Percentiles rank a stretch among this genome's conserved stretches.
Evolutionary conservation across 1,140 invertebrate species (phyloP).

Genomic region (Psix sp.): DNA sequence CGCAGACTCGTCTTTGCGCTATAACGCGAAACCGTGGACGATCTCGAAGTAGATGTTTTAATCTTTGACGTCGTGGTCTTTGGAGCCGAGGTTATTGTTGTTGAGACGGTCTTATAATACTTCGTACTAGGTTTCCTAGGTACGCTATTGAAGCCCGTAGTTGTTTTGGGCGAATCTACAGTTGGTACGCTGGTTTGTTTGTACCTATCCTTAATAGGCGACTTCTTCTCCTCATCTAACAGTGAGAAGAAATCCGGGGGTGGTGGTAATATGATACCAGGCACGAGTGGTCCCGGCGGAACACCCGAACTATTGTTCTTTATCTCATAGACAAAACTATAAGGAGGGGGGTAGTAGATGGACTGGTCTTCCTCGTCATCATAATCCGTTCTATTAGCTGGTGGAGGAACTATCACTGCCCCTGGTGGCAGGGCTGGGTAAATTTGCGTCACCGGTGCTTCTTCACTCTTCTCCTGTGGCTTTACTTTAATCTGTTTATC

Average conservation of each 20-base stretch:
- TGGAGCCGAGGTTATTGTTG: conserved; percentile 65
- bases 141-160: conserved; percentile 58
- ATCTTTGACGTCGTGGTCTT: conserved; percentile 46
- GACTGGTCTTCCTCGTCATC: conserved; percentile 93
- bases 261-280: conserved; percentile 90
- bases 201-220: conserved; percentile 63
- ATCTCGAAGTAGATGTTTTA: conserved; percentile 25
- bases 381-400: conserved; percentile 83
- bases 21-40: conserved; percentile 44
- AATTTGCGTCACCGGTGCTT: conserved; percentile 77
- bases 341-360: conserved; percentile 91
- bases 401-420: conserved; percentile 83
- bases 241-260: conserved; percentile 90
- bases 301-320: conserved; percentile 86
- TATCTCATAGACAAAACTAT: conserved; percentile 87
- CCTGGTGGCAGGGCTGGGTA: conserved; percentile 82
- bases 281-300: conserved; percentile 89
- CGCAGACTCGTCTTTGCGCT: conserved; percentile 60
- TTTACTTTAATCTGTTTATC: conserved; percentile 49
- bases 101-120: conserved; percentile 67
- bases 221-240: conserved; percentile 75
- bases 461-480: conserved; percentile 39
- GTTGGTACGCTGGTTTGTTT: conserved; percentile 62
- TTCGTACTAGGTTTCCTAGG: conserved; percentile 72
- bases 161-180: conserved; percentile 58